Percentiles rank a stretch among this genome's conserved stretches.
Conservation (phyloP, 35 echinoderm and acorn worm species). For the Chiridota heheva region DNA sequence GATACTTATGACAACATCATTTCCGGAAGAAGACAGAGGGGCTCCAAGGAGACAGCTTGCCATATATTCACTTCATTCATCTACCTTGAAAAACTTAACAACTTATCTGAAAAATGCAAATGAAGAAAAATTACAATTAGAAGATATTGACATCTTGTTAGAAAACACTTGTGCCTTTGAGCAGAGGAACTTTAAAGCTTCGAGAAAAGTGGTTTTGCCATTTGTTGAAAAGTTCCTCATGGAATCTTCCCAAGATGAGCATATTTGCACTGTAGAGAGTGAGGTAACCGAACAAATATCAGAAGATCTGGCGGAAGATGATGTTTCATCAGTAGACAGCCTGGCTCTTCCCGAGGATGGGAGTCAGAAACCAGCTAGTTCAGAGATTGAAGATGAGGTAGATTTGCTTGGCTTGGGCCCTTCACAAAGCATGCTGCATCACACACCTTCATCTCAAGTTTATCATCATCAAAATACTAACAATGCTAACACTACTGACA, state of each 20-base stretch:
- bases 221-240: conserved; percentile 57
- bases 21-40: conserved; percentile 26
- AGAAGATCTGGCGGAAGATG: conserved; percentile 9
- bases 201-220: conserved; percentile 65
- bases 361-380: too few relatives aligned
- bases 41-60: conserved; percentile 51
- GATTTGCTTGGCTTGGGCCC: too few relatives aligned
- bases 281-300: not conserved
- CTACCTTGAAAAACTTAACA: conserved; percentile 16
- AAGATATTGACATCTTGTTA: too few relatives aligned
- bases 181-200: conserved; percentile 64
- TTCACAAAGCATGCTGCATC: too few relatives aligned
- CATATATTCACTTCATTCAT: conserved; percentile 24
- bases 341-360: too few relatives aligned
- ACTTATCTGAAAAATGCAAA: too few relatives aligned
- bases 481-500: too few relatives aligned
- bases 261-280: not conserved
- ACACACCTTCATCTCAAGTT: too few relatives aligned
- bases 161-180: conserved; percentile 38
- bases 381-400: too few relatives aligned
- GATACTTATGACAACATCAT: conserved; percentile 31
- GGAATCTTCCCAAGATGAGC: not conserved
- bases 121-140: too few relatives aligned
- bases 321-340: too few relatives aligned
- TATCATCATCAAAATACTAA: too few relatives aligned